Evolutionary conservation across 2,113 vertebrate genomes (phyloP), one percentile per base, ranked within the genome.

Genomic region (Eulemur macaco): DNA sequence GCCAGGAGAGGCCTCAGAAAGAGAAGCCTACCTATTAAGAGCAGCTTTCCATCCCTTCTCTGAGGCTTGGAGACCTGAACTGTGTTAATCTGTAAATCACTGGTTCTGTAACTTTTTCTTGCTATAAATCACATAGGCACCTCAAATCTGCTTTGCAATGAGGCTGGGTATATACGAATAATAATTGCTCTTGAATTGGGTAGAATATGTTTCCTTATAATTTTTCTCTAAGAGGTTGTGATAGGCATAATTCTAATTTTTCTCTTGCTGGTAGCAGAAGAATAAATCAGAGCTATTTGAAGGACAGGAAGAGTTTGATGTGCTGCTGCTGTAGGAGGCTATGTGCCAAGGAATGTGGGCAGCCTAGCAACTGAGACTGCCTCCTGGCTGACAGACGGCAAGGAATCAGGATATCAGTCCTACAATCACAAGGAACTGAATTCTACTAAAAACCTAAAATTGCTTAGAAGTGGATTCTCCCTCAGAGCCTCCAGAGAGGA

Each of bases 161-260:
- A 88, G 15, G 25, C 39, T 63, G 56, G 5, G 8, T 52, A 78
- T 89, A 88, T 56, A 94, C 80, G 83, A 76, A 66, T 77, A 73
- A 45, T 17, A 85, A 17, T 73, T 87, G n/a, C 76, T 93, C 81
- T 94, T 93, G 14, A 95, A 68, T 73, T 88, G 54, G 5, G 23
- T 69, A 64, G 27, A 77, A 80, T 83, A n/a, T 83, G 1, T 52
- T 34, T 83, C 83, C 14, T 94, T n/a, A 21, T 31, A 52, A 9
- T 74, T 88, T 95, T 97, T 91, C n/a, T 77, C 15, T 68, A 82
- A 96, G 45, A 86, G 56, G 42, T 69, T 29, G 37, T 39, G 8
- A 81, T 21, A 77, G n/a, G 31, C 45, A 82, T 29, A 95, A 74
- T 91, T 96, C 39, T 93, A 71, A 71, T n/a, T 86, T 92, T 54